Conservation (phyloP, 2,113 vertebrate species). For the Vimba vimba region DNA sequence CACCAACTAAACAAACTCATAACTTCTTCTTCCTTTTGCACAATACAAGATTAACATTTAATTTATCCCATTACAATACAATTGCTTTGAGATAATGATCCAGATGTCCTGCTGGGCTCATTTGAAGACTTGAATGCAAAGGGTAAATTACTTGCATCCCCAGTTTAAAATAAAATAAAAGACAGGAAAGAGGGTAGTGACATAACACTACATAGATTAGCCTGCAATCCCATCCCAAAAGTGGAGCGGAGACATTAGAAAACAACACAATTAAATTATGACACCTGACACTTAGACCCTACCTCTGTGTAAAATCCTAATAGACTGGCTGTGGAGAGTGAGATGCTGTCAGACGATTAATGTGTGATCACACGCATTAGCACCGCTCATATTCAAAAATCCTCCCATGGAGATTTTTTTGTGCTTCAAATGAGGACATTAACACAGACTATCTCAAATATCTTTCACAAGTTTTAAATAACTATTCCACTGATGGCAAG, state of each 20-base stretch:
- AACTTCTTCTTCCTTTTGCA: neutral
- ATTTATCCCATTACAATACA: conserved; percentile 13
- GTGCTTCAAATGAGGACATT: conserved; percentile 59
- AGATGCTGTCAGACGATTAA: conserved; percentile 78
- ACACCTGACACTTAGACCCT: conserved; percentile 82
- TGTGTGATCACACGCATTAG: conserved; percentile 77
- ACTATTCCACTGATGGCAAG: conserved; percentile 29
- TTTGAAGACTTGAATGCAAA: conserved; percentile 60
- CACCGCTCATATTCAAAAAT: conserved; percentile 65
- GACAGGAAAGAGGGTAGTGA: conserved; percentile 47
- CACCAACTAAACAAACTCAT: neutral
- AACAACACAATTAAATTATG: conserved; percentile 85
- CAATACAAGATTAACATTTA: conserved; percentile 21
- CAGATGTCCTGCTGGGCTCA: conserved; percentile 57
- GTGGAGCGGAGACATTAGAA: conserved; percentile 75
- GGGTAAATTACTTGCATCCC: conserved; percentile 77
- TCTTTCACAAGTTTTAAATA: conserved; percentile 61
- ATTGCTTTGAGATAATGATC: conserved; percentile 71
- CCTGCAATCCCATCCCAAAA: conserved; percentile 68
- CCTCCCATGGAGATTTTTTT: conserved; percentile 56
- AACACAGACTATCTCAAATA: conserved; percentile 47
- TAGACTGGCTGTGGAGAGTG: conserved; percentile 75
- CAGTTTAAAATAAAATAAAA: conserved; percentile 71
- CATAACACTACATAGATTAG: conserved; percentile 68
- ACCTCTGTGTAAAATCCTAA: conserved; percentile 78